phyloP scores from a whole-genome alignment of 2,888 invertebrate genomes.

The Limnephilus marmoratus region DNA sequence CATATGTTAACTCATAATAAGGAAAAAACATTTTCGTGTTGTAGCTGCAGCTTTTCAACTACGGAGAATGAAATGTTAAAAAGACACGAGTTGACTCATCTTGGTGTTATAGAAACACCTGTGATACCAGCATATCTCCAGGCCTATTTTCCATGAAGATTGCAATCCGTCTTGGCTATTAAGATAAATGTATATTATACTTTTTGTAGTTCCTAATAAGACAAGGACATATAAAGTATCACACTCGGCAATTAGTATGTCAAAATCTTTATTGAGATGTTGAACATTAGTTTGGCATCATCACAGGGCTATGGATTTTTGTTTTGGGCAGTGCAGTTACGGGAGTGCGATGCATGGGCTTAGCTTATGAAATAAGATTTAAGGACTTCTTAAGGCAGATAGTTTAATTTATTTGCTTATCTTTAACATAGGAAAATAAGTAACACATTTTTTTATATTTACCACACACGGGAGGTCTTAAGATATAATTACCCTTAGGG shows the following conservation, averaged over 20 bases:
- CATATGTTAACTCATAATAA: slow-evolving; percentile 6
- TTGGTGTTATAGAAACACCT: neutral
- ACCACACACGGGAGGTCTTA: too few relatives aligned
- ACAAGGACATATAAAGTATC: neutral
- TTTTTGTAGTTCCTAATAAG: neutral
- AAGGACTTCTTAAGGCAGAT: too few relatives aligned
- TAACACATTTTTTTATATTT: too few relatives aligned
- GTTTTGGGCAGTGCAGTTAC: too few relatives aligned
- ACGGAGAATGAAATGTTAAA: neutral
- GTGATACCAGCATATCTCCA: neutral
- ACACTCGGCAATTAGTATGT: neutral
- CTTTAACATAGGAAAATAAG: too few relatives aligned
- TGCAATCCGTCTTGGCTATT: neutral
- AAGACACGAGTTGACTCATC: neutral
- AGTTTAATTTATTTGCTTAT: too few relatives aligned
- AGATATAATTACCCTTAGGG: too few relatives aligned
- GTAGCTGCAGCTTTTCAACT: neutral
- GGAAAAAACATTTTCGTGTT: neutral
- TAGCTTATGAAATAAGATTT: too few relatives aligned
- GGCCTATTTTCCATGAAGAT: neutral
- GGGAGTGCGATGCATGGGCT: too few relatives aligned
- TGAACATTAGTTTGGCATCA: too few relatives aligned
- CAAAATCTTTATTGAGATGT: neutral
- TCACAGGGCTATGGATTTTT: too few relatives aligned
- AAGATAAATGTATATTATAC: neutral